phyloP scores from a whole-genome alignment of 2,888 invertebrate species.

The Agonopterix alstromeriana region DNA sequence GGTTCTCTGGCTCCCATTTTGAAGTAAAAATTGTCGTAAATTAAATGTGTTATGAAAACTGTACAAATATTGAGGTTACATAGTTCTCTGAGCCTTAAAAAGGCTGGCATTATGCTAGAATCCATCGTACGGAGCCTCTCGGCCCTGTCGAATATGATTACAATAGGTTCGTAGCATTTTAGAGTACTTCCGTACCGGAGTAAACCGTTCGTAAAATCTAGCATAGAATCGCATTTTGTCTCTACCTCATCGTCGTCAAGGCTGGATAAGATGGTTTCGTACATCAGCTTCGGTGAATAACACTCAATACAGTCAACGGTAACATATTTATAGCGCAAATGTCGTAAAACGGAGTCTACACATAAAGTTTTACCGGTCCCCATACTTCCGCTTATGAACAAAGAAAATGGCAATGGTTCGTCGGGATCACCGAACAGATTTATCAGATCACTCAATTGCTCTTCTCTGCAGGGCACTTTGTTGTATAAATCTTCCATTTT shows the following conservation, averaged over 20 bases:
- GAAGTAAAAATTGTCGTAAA: constrained; percentile 87
- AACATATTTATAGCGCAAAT: constrained; percentile 77
- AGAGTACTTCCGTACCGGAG: constrained; percentile 36
- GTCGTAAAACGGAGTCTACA: constrained; percentile 75
- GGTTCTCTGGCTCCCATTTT: constrained; percentile 84
- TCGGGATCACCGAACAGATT: constrained; percentile 71
- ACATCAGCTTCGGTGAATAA: constrained; percentile 84
- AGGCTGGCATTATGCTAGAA: constrained; percentile 81
- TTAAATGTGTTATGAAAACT: constrained; percentile 85
- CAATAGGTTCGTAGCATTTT: constrained; percentile 58
- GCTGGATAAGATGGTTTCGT: constrained; percentile 83
- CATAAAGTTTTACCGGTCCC: constrained; percentile 90
- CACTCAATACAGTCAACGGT: constrained; percentile 89
- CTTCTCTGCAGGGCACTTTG: constrained; percentile 68
- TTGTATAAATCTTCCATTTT: constrained; percentile 71
- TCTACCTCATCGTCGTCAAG: constrained; percentile 59
- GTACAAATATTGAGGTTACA: constrained; percentile 83
- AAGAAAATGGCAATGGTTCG: constrained; percentile 80
- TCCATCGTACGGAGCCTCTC: constrained; percentile 87
- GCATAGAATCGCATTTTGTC: constrained; percentile 80
- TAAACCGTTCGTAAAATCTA: constrained; percentile 79
- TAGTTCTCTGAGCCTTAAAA: constrained; percentile 85
- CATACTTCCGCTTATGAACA: constrained; percentile 90
- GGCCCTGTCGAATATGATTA: constrained; percentile 87
- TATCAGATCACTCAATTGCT: constrained; percentile 61